Evolutionary conservation across 2,888 invertebrate species (phyloP), one percentile per base, ranked within the genome.

Genomic region (Meloe dianella): DNA sequence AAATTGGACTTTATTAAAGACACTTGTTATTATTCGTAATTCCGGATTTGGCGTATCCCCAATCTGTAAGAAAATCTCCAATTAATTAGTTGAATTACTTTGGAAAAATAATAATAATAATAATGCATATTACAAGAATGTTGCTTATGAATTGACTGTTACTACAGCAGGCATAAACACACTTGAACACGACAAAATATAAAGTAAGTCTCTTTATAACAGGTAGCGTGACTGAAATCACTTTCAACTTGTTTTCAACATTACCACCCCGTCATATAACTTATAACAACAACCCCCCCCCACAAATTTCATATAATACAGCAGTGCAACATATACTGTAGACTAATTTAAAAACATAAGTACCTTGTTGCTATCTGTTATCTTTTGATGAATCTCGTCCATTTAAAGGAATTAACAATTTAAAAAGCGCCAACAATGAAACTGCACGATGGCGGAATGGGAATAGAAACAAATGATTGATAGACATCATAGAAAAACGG

Each of bases 11-110:
- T 93, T 93, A 83, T 89, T 92, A 85, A 96, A 95, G 71, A 92
- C 92, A 83, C 91, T 94, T 61, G 95, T 95, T 79, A 96, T 92
- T 81, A 94, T 89, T 82, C 94, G 89, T 74, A 96, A 85, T 82
- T 96, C 95, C 41, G 92, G 90, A 85, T 95, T 95, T 69, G 93
- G 92, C 64, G 90, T 91, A 77, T 95, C 94, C 62, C 95, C 94
- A 79, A 95, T 92, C 94, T 96, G 89, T 67, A 87, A 87, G n/a
- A 69, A 22, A 27, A 56, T 27, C 8, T 57, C 35, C n/a, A 27
- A 56, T 57, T 57, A 12, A 24, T 12, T 61, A 24, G 41, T 65
- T 64, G 58, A 51, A n/a, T n/a, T n/a, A n/a, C n/a, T n/a, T 57
- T 27, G 8, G 56, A 38, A 41, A 51, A 32, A 29, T 5, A 12